Base-by-base conservation (phyloP, 2,113 vertebrate species). In the Platysternon megacephalum region DNA sequence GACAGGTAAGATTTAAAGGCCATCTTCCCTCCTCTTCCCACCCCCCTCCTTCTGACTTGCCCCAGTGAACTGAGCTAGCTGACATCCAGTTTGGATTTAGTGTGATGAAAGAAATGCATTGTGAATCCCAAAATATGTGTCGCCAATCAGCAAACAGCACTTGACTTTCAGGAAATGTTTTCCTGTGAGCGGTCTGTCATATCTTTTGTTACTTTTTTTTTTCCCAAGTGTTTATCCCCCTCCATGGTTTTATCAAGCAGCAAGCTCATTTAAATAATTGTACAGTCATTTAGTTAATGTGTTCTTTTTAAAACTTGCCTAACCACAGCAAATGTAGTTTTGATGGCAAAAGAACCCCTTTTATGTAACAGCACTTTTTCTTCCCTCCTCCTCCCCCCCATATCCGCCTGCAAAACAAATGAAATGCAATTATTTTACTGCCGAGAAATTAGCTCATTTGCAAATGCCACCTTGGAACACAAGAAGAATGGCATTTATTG, bases 401-500 rank as follows among this genome's bases (percentile, higher is more conserved):
- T 79, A 82, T 94, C 22, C 82, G 11, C 84, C 96, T 0, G 0
- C 97, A 98, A 98, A 99, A 98, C 98, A 98, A 98, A 98, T 98
- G 98, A 98, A 98, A 98, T 97, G 98, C 97, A 98, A 98, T 98
- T 98, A 98, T 98, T 98, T 98, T 98, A 98, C 98, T 98, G 98
- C 93, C 35, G 97, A 98, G 98, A 98, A 98, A 98, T 98, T 98
- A 98, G 98, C 98, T 98, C 98, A 98, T 99, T 98, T 98, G 98
- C 98, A 98, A 98, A 98, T 98, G 97, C 98, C 97, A 98, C 98
- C 97, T 98, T 94, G 86, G 98, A 98, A 98, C 96, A 98, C 97
- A 98, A 98, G 97, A 98, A 98, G 97, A 99, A 98, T 98, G 98
- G 97, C 98, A 98, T 99, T 98, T 98, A 98, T 98, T 98, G 98